These are phyloP conservation scores for Micromesistius poutassou DNA, from an alignment of 2,797 vertebrate species.

Conservation along the genomic window DNA sequence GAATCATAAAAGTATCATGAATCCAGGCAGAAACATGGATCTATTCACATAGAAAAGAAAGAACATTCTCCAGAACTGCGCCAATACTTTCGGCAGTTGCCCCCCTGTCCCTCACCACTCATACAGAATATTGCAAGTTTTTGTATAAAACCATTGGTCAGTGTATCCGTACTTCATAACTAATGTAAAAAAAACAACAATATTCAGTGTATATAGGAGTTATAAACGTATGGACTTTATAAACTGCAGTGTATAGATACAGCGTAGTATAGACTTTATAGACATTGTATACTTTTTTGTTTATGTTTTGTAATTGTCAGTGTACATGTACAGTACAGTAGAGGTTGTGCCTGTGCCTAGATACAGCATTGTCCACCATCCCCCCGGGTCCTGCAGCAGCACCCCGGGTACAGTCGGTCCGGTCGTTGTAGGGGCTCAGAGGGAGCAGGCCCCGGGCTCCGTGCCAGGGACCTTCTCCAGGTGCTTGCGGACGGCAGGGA, in stretches of 20 bases:
- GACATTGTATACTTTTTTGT: constrained; percentile 1
- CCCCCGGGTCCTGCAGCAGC: background rate
- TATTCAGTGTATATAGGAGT: background rate
- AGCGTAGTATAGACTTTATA: background rate
- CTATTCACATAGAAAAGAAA: background rate
- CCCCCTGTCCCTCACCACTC: background rate
- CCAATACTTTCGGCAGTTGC: background rate
- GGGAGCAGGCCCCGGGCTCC: background rate
- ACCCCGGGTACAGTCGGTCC: background rate
- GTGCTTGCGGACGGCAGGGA: constrained; percentile 66
- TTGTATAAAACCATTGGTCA: constrained; percentile 2
- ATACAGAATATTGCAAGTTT: background rate
- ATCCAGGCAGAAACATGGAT: constrained; percentile 1
- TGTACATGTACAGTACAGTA: background rate
- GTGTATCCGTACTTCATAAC: background rate
- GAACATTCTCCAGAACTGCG: background rate
- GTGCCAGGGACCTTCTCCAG: constrained; percentile 46
- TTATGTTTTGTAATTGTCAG: background rate
- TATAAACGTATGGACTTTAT: background rate
- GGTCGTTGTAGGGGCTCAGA: background rate
- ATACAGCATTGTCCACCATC: background rate
- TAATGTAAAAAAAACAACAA: constrained; percentile 4
- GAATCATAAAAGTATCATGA: no score
- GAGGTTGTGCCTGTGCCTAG: background rate
- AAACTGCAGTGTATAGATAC: constrained; percentile 1